A percentile compares a stretch with the other conserved stretches of the same genome.
Evolutionary conservation across 2,888 invertebrate species (phyloP).

Genomic region (Platypus cylindrus): DNA sequence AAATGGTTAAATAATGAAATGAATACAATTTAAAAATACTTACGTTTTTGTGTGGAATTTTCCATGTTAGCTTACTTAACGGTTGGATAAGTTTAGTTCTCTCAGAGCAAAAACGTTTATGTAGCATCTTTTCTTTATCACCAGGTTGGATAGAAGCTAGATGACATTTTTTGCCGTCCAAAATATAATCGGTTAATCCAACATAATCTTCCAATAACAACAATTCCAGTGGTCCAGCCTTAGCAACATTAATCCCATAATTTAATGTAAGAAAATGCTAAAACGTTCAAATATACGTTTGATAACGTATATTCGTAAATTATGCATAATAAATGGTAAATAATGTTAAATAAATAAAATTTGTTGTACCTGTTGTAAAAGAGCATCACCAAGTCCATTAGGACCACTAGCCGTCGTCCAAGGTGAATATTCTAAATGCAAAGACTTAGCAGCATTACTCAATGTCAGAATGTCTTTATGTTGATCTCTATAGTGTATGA

Average conservation of each 20-base stretch:
- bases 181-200: slow-evolving; percentile 54
- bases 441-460: slow-evolving; percentile 28
- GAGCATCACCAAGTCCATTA: slow-evolving; percentile 38
- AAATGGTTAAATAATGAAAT: slow-evolving; percentile 15
- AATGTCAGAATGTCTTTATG: slow-evolving; percentile 41
- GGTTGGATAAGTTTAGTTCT: slow-evolving; percentile 53
- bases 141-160: slow-evolving; percentile 51
- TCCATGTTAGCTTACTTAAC: slow-evolving; percentile 39
- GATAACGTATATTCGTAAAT: no score
- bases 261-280: slow-evolving; percentile 34
- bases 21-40: slow-evolving; percentile 1
- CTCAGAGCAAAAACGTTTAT: slow-evolving; percentile 55
- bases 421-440: slow-evolving; percentile 51
- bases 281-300: slow-evolving; percentile 17
- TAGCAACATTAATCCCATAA: slow-evolving; percentile 43
- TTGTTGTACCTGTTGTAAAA: slow-evolving; percentile 37
- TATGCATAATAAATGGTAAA: no score
- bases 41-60: background rate
- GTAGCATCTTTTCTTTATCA: slow-evolving; percentile 40
- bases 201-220: slow-evolving; percentile 59
- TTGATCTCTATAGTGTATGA: slow-evolving; percentile 48
- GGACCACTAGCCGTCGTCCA: slow-evolving; percentile 59
- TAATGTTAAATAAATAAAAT: no score
- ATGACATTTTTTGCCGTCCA: slow-evolving; percentile 60
- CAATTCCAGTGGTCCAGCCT: no score